A percentile compares a stretch with the other conserved stretches of the same genome.
Evolutionary conservation across 2,888 invertebrate species (phyloP).

Genomic region (Lepetodrilus schrolli): DNA sequence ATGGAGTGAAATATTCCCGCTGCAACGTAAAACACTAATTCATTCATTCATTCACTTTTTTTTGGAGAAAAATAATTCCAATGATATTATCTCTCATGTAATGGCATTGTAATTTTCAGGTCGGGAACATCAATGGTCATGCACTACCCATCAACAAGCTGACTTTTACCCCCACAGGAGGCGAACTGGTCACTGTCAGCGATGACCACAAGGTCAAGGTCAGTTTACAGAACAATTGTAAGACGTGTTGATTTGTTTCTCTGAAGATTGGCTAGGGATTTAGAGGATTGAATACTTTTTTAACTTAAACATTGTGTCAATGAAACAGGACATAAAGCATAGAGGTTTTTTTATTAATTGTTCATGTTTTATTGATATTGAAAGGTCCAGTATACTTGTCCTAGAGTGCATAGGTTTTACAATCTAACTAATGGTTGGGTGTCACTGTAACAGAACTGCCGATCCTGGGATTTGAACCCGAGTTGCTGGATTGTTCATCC

Average conservation of each 20-base stretch:
- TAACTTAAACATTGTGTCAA: not conserved
- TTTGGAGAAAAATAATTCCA: not conserved
- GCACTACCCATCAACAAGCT: slow-evolving; percentile 71
- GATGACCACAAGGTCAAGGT: slow-evolving; percentile 74
- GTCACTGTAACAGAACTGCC: too few species aligned
- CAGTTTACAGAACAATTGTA: not conserved
- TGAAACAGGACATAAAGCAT: too few species aligned
- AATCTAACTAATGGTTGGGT: too few species aligned
- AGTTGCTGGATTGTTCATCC: too few species aligned
- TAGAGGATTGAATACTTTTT: not conserved
- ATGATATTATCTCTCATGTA: too few species aligned
- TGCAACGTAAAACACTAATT: not conserved
- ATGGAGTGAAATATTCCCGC: not conserved
- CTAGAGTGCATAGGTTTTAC: too few species aligned
- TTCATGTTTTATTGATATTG: too few species aligned
- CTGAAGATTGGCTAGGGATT: not conserved
- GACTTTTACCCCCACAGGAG: slow-evolving; percentile 68
- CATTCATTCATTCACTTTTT: not conserved
- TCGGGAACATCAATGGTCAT: slow-evolving; percentile 70
- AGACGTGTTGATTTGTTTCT: too few species aligned
- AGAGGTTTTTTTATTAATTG: too few species aligned
- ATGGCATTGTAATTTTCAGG: too few species aligned
- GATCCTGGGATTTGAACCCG: too few species aligned
- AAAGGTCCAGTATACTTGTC: too few species aligned
- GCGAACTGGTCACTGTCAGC: slow-evolving; percentile 71